phyloP scores from a whole-genome alignment of 2,113 vertebrate genomes.

The Brachyistius frenatus region DNA sequence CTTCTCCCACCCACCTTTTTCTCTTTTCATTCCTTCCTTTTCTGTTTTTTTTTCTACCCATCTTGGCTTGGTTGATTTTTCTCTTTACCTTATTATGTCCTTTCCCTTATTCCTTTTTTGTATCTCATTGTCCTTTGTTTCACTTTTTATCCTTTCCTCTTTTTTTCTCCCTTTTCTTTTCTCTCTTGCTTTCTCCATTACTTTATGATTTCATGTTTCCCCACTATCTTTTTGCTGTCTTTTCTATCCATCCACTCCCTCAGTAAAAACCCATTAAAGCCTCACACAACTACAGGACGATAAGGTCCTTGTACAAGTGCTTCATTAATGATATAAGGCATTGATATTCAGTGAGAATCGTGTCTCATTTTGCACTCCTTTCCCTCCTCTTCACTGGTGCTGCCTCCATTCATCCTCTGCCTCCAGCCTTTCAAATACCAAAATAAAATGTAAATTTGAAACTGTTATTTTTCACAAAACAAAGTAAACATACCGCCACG shows the following conservation, averaged over 20 bases:
- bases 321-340: slow-evolving; percentile 51
- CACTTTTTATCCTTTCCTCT: slow-evolving; percentile 37
- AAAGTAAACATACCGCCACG: not conserved
- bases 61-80: not conserved
- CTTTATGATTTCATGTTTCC: slow-evolving; percentile 12
- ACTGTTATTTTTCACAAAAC: not conserved
- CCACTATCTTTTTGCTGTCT: slow-evolving; percentile 14
- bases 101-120: not conserved
- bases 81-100: not conserved
- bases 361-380: slow-evolving; percentile 41
- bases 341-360: slow-evolving; percentile 53
- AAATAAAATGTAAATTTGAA: slow-evolving; percentile 15
- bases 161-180: slow-evolving; percentile 37
- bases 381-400: slow-evolving; percentile 4
- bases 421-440: slow-evolving; percentile 7
- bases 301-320: slow-evolving; percentile 46
- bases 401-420: slow-evolving; percentile 21
- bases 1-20: not conserved
- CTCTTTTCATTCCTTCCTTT: slow-evolving; percentile 6
- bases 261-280: slow-evolving; percentile 38
- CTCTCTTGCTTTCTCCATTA: slow-evolving; percentile 29
- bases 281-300: slow-evolving; percentile 48
- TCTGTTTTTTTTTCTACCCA: not conserved
- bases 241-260: slow-evolving; percentile 72
- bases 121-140: not conserved